Evolutionary conservation across 2,888 invertebrate genomes (phyloP).

Genomic region (Drosophila birchii): DNA sequence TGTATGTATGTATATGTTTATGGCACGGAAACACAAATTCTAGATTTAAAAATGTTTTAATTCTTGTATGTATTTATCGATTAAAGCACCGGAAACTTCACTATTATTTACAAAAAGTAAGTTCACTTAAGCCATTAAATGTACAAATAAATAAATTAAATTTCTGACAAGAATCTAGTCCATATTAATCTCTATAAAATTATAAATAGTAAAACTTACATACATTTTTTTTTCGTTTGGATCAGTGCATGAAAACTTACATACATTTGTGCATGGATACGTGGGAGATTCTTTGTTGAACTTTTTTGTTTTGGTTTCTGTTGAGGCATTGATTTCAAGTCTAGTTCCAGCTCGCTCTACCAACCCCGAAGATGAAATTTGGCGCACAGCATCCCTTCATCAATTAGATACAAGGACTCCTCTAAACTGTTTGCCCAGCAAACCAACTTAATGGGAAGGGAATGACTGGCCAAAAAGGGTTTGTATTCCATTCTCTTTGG

Average conservation of each 20-base stretch:
- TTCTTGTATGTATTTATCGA: too few relatives aligned
- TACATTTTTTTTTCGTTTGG: background rate
- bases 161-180: background rate
- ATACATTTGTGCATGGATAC: background rate
- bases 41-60: background rate
- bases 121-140: background rate
- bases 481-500: constrained; percentile 1
- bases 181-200: background rate
- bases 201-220: background rate
- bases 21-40: background rate
- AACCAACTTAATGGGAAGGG: constrained; percentile 11
- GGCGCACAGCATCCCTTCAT: constrained; percentile 33
- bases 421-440: constrained; percentile 48
- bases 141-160: background rate
- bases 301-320: constrained; percentile 11
- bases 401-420: constrained; percentile 50
- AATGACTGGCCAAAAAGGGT: constrained; percentile 27
- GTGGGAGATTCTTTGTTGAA: constrained; percentile 7
- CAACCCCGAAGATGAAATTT: constrained; percentile 2
- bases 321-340: constrained; percentile 66
- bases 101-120: background rate
- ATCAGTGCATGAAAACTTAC: background rate
- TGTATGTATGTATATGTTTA: background rate
- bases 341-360: constrained; percentile 17
- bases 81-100: background rate